phyloP scores from a whole-genome alignment of 2,797 vertebrate genomes.

The Cynopterus sphinx region DNA sequence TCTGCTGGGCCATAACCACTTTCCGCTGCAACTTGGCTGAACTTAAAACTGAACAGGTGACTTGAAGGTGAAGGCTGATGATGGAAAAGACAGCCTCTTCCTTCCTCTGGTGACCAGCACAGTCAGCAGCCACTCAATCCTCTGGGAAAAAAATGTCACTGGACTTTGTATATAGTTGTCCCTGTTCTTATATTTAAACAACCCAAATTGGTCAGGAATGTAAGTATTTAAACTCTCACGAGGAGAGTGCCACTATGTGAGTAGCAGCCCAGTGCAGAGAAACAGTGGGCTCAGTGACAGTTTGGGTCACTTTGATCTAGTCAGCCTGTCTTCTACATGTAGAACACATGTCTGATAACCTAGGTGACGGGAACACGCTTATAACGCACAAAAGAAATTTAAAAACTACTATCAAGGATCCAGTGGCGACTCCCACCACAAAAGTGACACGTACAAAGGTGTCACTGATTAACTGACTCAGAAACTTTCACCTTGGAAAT shows the following conservation, averaged over 20 bases:
- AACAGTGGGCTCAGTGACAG: accelerated
- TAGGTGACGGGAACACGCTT: neutral
- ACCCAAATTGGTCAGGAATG: neutral
- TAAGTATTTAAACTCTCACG: neutral
- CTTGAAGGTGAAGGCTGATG: constrained; percentile 52
- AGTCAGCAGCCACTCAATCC: neutral
- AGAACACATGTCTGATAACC: neutral
- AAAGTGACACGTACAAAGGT: neutral
- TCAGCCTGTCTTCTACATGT: neutral
- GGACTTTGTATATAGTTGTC: neutral
- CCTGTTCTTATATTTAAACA: neutral
- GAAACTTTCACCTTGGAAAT: constrained; percentile 61
- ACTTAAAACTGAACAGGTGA: constrained; percentile 67
- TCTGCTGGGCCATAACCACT: neutral
- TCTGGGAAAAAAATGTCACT: neutral
- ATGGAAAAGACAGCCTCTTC: constrained; percentile 48
- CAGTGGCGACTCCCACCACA: neutral
- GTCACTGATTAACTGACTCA: constrained; percentile 7
- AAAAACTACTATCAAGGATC: neutral
- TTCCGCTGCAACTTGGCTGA: constrained; percentile 48
- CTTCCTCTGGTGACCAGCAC: constrained; percentile 39
- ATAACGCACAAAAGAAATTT: neutral
- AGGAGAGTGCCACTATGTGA: accelerated
- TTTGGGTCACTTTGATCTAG: neutral
- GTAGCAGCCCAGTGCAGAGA: neutral